Percentiles rank a stretch among this genome's conserved stretches.
Evolutionary conservation across 2,113 vertebrate genomes (phyloP).

Genomic region (Hippotragus niger): DNA sequence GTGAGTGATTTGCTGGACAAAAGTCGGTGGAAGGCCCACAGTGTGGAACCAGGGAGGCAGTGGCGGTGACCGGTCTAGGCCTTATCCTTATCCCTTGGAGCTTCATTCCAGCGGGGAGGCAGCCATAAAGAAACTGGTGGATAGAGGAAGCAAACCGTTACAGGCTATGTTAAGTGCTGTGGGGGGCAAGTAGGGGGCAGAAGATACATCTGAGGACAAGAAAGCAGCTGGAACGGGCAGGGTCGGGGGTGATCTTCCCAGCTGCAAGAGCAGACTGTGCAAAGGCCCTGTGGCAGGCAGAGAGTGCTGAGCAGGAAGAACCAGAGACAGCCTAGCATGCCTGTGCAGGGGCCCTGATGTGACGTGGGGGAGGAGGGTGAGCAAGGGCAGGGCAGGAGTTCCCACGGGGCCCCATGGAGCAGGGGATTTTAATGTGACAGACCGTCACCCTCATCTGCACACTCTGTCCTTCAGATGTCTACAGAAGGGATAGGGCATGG

Average conservation of each 20-base stretch:
- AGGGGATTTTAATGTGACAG: neutral
- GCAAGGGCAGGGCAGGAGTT: neutral
- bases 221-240: neutral
- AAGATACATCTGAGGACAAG: neutral
- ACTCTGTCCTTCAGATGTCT: neutral
- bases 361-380: neutral
- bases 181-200: neutral
- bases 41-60: neutral
- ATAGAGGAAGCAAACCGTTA: neutral
- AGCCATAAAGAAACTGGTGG: neutral
- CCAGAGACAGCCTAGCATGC: neutral
- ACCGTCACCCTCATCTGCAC: neutral
- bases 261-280: neutral
- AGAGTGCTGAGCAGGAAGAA: neutral
- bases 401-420: neutral
- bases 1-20: neutral
- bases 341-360: too few species aligned
- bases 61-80: neutral
- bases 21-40: rapidly evolving
- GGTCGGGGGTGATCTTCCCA: neutral
- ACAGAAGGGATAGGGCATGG: neutral
- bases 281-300: neutral
- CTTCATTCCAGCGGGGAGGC: neutral
- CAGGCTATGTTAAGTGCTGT: neutral
- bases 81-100: neutral